Conservation (phyloP, 2,797 vertebrate species). For the Arrhamphus sclerolepis region DNA sequence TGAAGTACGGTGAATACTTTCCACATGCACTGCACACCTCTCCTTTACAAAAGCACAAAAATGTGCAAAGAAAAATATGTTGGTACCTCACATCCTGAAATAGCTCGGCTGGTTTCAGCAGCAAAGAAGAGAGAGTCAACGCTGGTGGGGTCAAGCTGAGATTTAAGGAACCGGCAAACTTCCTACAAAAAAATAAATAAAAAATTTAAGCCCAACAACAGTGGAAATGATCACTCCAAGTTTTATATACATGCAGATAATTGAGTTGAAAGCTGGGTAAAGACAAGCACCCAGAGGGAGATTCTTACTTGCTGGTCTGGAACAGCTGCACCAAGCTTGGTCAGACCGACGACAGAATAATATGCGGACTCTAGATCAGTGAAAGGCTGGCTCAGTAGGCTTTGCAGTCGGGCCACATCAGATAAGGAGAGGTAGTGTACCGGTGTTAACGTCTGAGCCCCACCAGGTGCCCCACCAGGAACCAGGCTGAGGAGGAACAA, state of each 20-base stretch:
- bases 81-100: slow-evolving; percentile 91
- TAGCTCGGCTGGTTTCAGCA: slow-evolving; percentile 87
- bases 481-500: slow-evolving; percentile 76
- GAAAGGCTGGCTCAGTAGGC: slow-evolving; percentile 83
- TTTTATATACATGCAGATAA: no score
- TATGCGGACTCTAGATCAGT: slow-evolving; percentile 87
- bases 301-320: slow-evolving; percentile 85
- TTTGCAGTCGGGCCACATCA: slow-evolving; percentile 88
- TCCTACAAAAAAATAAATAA: slow-evolving; percentile 72
- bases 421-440: slow-evolving; percentile 86
- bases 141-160: slow-evolving; percentile 87
- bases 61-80: not conserved
- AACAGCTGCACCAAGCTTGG: slow-evolving; percentile 82
- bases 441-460: slow-evolving; percentile 83
- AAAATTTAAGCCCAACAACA: rapidly evolving
- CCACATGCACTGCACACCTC: no score
- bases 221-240: rapidly evolving
- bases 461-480: slow-evolving; percentile 62
- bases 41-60: no score
- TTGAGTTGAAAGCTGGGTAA: no score
- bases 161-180: slow-evolving; percentile 89
- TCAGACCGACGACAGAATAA: slow-evolving; percentile 87
- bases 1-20: no score
- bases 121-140: slow-evolving; percentile 95
- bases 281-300: no score